Evolutionary conservation across 1,140 invertebrate genomes (phyloP).

Genomic region (Asbolus verrucosus): DNA sequence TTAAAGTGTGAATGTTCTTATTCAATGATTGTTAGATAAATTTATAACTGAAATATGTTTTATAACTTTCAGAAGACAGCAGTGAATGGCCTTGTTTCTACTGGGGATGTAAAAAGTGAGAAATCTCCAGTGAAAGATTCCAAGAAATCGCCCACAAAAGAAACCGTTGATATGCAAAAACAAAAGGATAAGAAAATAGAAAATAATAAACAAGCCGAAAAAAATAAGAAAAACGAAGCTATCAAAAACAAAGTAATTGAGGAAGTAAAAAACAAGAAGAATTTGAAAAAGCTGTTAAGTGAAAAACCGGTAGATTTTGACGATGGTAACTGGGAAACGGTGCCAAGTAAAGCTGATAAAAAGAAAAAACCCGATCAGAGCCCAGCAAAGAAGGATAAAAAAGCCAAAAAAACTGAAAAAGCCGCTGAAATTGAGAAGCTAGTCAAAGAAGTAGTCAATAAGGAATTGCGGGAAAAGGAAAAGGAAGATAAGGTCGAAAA

Average conservation of each 20-base stretch:
- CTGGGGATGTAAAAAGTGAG: constrained; percentile 58
- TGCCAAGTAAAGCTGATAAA: constrained; percentile 75
- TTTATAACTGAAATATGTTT: too few relatives aligned
- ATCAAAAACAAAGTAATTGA: constrained; percentile 66
- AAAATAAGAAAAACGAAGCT: constrained; percentile 64
- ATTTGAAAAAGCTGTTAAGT: constrained; percentile 68
- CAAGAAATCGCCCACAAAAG: constrained; percentile 65
- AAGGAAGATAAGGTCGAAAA: constrained; percentile 51
- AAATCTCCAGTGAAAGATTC: constrained; percentile 69
- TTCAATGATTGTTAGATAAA: too few relatives aligned
- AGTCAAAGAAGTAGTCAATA: constrained; percentile 68
- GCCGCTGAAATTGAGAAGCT: constrained; percentile 65
- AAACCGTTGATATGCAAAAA: constrained; percentile 65
- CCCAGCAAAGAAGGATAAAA: constrained; percentile 68
- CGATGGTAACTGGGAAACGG: constrained; percentile 81
- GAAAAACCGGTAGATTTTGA: constrained; percentile 80
- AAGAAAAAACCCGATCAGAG: constrained; percentile 71
- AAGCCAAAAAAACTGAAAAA: constrained; percentile 62
- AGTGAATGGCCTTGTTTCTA: constrained; percentile 66
- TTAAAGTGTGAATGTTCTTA: too few relatives aligned
- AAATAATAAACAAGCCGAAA: constrained; percentile 63
- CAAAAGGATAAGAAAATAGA: constrained; percentile 68
- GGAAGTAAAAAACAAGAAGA: constrained; percentile 69
- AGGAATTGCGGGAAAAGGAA: constrained; percentile 66
- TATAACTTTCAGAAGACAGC: constrained; percentile 66